Evolutionary conservation across 2,113 vertebrate genomes (phyloP), one percentile per base, ranked within the genome.

Genomic region (Siniperca chuatsi): DNA sequence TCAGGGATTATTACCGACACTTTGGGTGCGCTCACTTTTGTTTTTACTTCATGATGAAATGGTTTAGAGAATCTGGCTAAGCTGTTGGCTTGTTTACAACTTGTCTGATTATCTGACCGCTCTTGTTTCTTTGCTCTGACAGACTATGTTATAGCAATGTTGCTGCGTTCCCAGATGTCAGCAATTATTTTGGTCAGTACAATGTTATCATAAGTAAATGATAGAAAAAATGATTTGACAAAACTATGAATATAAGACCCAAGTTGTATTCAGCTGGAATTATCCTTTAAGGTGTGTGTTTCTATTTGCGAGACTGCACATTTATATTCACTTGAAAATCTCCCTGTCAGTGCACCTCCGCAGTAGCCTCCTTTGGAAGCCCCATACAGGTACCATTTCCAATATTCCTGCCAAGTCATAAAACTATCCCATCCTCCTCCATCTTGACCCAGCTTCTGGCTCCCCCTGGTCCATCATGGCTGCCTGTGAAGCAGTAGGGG

Each of bases 401-500:
- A 90, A 82, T 70, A 72, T 75, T 81, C 89, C 42, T 89, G 75
- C 78, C 71, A 79, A 89, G 65, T 78, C 82, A 87, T 88, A 75
- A 92, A 89, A 69, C 75, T n/a, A 58, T 81, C 80, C 69, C 61
- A 8, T 67, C 44, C 68, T 88, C 81, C 69, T 89, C 88, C 73
- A 85, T 75, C 62, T 75, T 89, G 82, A 73, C 71, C 69, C 58
- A 74, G 68, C 89, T 85, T 62, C 76, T 66, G 60, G 40, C 76
- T 72, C 83, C 52, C 23, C 67, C 35, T 8, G 68, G 80, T 83
- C 91, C 74, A 60, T 76, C 81, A 86, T 91, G 90, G 87, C 87
- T 71, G 89, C 88, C 79, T 71, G 72, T 75, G 81, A 83, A 83
- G 84, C 83, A 55, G 88, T 78, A 80, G 77, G 82, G 89, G 78